These are phyloP conservation scores for Numida meleagris DNA, from an alignment of 2,113 vertebrate species.

Conservation along the genomic window DNA sequence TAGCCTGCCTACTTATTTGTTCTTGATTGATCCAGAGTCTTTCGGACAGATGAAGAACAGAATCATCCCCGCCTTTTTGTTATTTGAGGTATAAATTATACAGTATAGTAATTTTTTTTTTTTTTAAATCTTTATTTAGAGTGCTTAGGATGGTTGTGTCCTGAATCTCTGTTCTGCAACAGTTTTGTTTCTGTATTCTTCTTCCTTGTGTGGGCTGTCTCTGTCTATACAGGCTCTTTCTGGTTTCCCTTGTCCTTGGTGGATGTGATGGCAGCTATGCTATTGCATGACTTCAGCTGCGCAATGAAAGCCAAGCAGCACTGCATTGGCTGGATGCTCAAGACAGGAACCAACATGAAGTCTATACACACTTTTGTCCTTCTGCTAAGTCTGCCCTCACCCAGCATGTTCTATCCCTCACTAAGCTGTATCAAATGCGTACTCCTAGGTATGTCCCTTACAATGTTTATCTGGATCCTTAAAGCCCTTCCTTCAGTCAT, in stretches of 20 bases:
- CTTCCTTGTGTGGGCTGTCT: background rate
- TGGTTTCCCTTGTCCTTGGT: background rate
- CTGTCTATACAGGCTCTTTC: background rate
- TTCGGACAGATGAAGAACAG: conserved; percentile 5
- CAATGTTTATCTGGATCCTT: background rate
- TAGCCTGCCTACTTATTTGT: background rate
- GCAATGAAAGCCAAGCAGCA: fast-evolving
- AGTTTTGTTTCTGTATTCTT: background rate
- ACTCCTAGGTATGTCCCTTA: background rate
- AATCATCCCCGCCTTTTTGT: background rate
- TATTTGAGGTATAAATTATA: conserved; percentile 36
- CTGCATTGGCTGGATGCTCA: background rate
- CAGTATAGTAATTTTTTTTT: background rate
- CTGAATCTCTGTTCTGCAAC: background rate
- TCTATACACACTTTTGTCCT: background rate
- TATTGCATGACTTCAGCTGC: background rate
- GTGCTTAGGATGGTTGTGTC: background rate
- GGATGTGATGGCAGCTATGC: background rate
- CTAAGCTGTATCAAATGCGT: background rate
- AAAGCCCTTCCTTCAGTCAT: background rate
- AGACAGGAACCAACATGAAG: background rate
- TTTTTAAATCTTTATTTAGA: conserved; percentile 25
- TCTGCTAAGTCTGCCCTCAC: background rate
- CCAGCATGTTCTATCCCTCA: background rate
- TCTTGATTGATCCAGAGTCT: conserved; percentile 20